Base-by-base conservation (phyloP, 1,140 invertebrate species). In the Calycopis cecrops region DNA sequence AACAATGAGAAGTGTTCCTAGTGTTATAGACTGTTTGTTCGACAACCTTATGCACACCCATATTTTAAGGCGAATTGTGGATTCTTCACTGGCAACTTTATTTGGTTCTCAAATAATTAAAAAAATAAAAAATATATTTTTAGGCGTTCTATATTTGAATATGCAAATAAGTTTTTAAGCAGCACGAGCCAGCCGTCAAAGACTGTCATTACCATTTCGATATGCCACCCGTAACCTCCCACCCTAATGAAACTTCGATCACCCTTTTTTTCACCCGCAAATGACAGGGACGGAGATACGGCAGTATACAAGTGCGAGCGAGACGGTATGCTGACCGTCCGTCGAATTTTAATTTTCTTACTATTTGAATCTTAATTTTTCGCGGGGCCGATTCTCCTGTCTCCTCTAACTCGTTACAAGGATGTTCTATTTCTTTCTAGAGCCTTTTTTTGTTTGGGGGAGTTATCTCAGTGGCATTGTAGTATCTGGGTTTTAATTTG, bases 271-370 rank as follows among this genome's bases (percentile, higher is more conserved):
- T 79, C 72, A 73, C 67, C 65, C 62, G 59, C 16, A 44, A 35
- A 57, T 60, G 62, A 81, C 21, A 57, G 65, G 59, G 69, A 77
- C 44, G 35, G 44, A n/a, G 1, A 62, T 71, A 78, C 34, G 59
- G 17, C 57, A 48, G 35, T 37, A n/a, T 7, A 8, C 7, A 49
- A 16, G 64, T 33, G 12, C 48, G 69, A 83, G 57, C 56, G 71
- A 61, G 77, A 79, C 8, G 35, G 35, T 59, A 55, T 61, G 67
- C 65, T 79, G 74, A 76, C 74, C 82, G 82, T 70, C 76, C 77
- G 71, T 74, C 78, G 76, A 80, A 85, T 85, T 85, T 85, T 85
- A 85, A 85, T 85, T 83, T 85, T 83, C 82, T 83, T 82, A 85
- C 76, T 71, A 82, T 85, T 85, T 83, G 82, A 85, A 85, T 83